Percentiles rank a stretch among this genome's conserved stretches.
Evolutionary conservation across 1,140 invertebrate genomes (phyloP).

Genomic region (Rhyacophila brunnea): DNA sequence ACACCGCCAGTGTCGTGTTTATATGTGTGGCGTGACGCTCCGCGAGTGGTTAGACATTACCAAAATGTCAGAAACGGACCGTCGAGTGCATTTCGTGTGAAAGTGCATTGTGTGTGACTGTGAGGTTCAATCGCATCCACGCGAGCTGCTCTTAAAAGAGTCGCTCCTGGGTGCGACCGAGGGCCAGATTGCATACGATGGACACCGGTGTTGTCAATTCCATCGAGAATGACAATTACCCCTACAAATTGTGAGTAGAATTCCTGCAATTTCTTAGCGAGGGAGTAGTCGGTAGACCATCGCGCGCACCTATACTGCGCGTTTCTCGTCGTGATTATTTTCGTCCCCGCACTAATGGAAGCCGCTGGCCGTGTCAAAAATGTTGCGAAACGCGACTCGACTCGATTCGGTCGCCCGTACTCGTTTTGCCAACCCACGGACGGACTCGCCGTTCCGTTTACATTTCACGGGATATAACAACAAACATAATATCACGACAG

Average conservation of each 20-base stretch:
- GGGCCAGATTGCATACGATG: constrained; percentile 10
- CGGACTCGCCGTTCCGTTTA: neutral
- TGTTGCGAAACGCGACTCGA: constrained; percentile 21
- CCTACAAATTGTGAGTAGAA: constrained; percentile 29
- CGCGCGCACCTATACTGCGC: constrained; percentile 20
- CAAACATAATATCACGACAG: constrained; percentile 2
- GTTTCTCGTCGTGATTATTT: constrained; percentile 22
- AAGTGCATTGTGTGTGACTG: constrained; percentile 51
- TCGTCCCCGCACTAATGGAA: constrained; percentile 23
- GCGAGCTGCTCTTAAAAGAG: constrained; percentile 10
- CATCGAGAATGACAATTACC: constrained; percentile 30
- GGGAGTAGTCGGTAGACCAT: constrained; percentile 10
- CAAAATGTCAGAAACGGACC: constrained; percentile 51
- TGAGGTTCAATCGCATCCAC: constrained; percentile 8
- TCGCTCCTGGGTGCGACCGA: constrained; percentile 17
- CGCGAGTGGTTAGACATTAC: constrained; percentile 50
- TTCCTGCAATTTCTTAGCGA: constrained; percentile 8
- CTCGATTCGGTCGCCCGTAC: constrained; percentile 40
- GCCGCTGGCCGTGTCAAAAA: constrained; percentile 23
- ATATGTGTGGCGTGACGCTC: constrained; percentile 50
- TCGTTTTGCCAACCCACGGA: constrained; percentile 34
- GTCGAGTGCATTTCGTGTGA: constrained; percentile 50
- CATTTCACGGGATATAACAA: constrained; percentile 10
- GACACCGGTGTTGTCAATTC: constrained; percentile 29
- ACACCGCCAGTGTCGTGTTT: constrained; percentile 55